Conservation (phyloP, 2,888 invertebrate species). For the Bombyx huttoni region DNA sequence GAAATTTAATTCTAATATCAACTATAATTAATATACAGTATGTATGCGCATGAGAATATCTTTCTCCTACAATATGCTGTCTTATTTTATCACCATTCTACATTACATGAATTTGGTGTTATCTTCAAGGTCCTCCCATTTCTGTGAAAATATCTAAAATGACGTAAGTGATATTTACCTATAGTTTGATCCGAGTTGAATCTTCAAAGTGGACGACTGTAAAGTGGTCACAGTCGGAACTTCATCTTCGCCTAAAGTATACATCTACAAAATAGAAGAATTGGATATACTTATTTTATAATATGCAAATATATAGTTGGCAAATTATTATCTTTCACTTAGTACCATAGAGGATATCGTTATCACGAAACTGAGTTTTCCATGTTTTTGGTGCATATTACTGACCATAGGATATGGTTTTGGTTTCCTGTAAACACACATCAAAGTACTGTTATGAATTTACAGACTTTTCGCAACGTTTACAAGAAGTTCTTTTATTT, state of each 20-base stretch:
- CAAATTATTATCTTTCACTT: neutral
- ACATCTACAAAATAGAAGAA: conserved; percentile 51
- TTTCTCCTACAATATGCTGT: no score
- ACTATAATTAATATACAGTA: no score
- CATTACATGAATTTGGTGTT: no score
- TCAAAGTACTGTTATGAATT: neutral
- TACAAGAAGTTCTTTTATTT: conserved; percentile 2
- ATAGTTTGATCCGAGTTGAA: conserved; percentile 40
- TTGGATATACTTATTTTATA: no score
- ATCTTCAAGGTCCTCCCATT: no score
- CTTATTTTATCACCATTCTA: no score
- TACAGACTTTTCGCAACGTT: no score
- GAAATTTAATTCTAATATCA: no score
- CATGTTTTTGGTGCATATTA: conserved; percentile 60
- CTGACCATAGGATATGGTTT: conserved; percentile 61
- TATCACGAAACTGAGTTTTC: conserved; percentile 62
- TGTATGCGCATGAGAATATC: no score
- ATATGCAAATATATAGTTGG: no score
- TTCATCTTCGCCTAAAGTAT: conserved; percentile 76
- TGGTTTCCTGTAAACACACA: conserved; percentile 29
- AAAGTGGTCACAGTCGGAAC: conserved; percentile 78
- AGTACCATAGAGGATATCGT: conserved; percentile 59
- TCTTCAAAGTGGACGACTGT: conserved; percentile 72
- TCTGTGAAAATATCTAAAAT: no score
- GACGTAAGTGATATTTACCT: conserved; percentile 21